A percentile compares a stretch with the other conserved stretches of the same genome.
Evolutionary conservation across 2,797 vertebrate species (phyloP).

Genomic region (Kryptopterus vitreolus): DNA sequence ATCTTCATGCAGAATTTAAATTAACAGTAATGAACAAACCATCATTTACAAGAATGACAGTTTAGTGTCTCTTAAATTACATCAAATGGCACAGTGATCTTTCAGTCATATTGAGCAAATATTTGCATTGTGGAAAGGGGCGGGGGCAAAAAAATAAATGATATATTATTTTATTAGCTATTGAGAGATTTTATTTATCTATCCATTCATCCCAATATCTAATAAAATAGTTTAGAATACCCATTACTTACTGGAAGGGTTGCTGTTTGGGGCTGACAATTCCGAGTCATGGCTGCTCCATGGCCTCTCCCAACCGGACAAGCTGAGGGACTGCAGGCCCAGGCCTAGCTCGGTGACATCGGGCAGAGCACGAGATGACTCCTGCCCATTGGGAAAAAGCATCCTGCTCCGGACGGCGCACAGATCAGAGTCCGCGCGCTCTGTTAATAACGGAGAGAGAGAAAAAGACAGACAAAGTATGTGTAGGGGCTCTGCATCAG

Average conservation of each 20-base stretch:
- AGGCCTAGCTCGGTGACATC: constrained; percentile 92
- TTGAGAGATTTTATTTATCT: too few relatives aligned
- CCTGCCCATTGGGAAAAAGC: constrained; percentile 92
- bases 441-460: constrained; percentile 62
- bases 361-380: constrained; percentile 84
- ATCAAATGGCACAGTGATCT: neutral
- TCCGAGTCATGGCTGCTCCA: constrained; percentile 96
- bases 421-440: constrained; percentile 85
- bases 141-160: too few relatives aligned
- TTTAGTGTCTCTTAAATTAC: neutral
- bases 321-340: constrained; percentile 93
- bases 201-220: too few relatives aligned
- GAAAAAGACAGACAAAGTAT: constrained; percentile 53
- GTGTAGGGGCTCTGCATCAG: constrained; percentile 41
- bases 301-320: constrained; percentile 93
- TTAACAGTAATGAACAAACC: neutral
- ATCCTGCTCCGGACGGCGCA: constrained; percentile 89
- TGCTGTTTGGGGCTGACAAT: constrained; percentile 80
- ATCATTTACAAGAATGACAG: neutral
- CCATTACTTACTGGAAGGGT: constrained; percentile 86
- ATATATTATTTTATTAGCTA: too few relatives aligned
- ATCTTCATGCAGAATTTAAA: too few relatives aligned
- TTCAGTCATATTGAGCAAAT: too few relatives aligned
- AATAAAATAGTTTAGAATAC: neutral
- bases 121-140: too few relatives aligned